Conservation (phyloP, 2,888 invertebrate species). For the Latheticus oryzae region DNA sequence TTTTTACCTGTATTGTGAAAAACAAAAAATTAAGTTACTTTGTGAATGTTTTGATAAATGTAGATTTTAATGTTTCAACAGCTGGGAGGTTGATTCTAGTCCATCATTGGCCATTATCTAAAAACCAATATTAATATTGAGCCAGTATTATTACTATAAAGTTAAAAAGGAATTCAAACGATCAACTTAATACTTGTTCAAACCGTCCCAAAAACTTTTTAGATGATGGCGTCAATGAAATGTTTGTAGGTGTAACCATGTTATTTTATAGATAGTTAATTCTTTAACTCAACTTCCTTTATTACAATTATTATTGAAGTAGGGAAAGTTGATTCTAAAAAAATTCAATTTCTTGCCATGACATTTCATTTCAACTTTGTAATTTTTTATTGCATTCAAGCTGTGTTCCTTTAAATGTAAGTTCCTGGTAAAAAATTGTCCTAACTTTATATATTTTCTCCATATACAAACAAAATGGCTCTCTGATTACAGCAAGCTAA, state of each 20-base stretch:
- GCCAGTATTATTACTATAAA: slow-evolving; percentile 62
- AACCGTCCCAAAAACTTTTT: slow-evolving; percentile 63
- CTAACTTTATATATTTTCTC: slow-evolving; percentile 27
- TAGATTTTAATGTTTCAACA: slow-evolving; percentile 44
- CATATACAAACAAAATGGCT: slow-evolving; percentile 6
- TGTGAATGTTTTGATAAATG: slow-evolving; percentile 35
- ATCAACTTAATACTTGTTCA: slow-evolving; percentile 59
- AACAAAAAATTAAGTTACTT: slow-evolving; percentile 24
- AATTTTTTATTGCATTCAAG: slow-evolving; percentile 21
- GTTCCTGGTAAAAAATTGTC: neutral
- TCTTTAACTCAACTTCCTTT: slow-evolving; percentile 37
- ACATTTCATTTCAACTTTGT: slow-evolving; percentile 52
- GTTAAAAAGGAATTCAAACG: slow-evolving; percentile 35
- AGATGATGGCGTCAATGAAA: slow-evolving; percentile 57
- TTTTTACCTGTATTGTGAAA: slow-evolving; percentile 19
- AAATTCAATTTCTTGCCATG: slow-evolving; percentile 62
- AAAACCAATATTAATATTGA: slow-evolving; percentile 57
- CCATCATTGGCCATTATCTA: slow-evolving; percentile 60
- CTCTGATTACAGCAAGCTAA: neutral
- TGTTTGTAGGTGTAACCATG: slow-evolving; percentile 60
- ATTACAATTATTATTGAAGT: slow-evolving; percentile 4
- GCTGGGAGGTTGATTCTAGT: slow-evolving; percentile 64
- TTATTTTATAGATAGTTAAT: slow-evolving; percentile 52
- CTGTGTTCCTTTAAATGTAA: slow-evolving; percentile 11
- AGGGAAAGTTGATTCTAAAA: slow-evolving; percentile 37